Base-by-base conservation (phyloP, 2,888 invertebrate genomes). In the Petrolisthes manimaculis region DNA sequence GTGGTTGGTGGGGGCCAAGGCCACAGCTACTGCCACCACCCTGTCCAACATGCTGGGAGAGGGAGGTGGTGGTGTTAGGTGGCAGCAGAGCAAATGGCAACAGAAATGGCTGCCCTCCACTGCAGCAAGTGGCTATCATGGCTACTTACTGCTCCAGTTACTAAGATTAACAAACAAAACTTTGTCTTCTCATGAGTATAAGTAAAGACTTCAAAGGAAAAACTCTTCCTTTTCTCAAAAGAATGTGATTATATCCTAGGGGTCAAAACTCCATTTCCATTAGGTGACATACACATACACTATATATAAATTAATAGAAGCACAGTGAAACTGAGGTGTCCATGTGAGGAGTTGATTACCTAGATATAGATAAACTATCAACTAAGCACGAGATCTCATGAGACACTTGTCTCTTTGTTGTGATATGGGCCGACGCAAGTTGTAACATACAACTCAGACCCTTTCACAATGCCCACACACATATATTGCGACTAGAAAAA, bases 381-480 rank as follows among this genome's bases (percentile, higher is more conserved):
- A 83, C 87, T 83, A 87, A 79, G 83, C 79, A 84, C 79, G 87
- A 87, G 87, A 87, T 87, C 87, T 83, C 83, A 67, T 77, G 78
- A 69, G 85, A 85, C 71, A 80, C 79, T 61, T 78, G 79, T 79
- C 78, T 67, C 85, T 67, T 67, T 24, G 78, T 85, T 79, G 53
- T 85, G 69, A 85, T 79, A 69, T 79, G 79, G 69, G 71, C 85
- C 53, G 79, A 79, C 84, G 79, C 51, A 85, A 53, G 9, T 71
- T 79, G 79, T 54, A 74, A 54, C 75, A 18, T 83, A 51, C 74
- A 84, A 75, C 18, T 18, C 53, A 77, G 56, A 86, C 71, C 74
- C 79, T 67, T 71, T 83, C 79, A 84, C 82, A 87, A 87, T 87
- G 83, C 87, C 83, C 87, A 87, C 79, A 83, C 78, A 84, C 78